These are phyloP conservation scores for Azemiops feae DNA, from an alignment of 2,113 vertebrate species.

Conservation along the genomic window DNA sequence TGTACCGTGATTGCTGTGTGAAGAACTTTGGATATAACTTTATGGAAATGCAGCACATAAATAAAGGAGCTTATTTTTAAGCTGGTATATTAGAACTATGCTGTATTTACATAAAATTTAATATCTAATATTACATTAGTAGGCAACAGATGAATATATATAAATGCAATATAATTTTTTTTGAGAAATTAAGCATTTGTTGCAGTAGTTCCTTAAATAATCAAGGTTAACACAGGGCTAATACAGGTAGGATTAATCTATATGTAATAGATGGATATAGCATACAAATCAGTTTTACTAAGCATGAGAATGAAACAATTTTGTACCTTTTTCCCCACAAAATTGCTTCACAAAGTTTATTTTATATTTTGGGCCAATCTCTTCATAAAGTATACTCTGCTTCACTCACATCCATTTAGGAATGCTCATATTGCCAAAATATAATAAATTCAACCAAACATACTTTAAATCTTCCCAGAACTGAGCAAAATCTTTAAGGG, in stretches of 20 bases:
- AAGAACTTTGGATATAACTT: neutral
- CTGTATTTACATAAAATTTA: neutral
- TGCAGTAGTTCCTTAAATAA: neutral
- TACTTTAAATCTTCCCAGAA: neutral
- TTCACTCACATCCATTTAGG: neutral
- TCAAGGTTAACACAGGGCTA: neutral
- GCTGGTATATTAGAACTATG: neutral
- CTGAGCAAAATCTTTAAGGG: neutral
- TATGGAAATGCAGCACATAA: neutral
- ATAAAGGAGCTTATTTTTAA: neutral
- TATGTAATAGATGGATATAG: neutral
- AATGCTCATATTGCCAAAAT: neutral
- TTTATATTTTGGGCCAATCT: neutral
- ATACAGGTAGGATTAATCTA: no score
- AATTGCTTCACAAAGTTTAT: no score
- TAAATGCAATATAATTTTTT: neutral
- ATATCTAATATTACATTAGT: neutral
- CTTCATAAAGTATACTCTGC: neutral
- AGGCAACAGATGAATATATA: neutral
- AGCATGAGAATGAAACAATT: neutral
- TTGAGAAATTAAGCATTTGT: neutral
- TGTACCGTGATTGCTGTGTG: neutral
- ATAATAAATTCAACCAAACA: neutral
- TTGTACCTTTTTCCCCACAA: neutral
- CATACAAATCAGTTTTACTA: neutral